phyloP scores from a whole-genome alignment of 2,888 invertebrate genomes.

The Ferdinandea cuprea region DNA sequence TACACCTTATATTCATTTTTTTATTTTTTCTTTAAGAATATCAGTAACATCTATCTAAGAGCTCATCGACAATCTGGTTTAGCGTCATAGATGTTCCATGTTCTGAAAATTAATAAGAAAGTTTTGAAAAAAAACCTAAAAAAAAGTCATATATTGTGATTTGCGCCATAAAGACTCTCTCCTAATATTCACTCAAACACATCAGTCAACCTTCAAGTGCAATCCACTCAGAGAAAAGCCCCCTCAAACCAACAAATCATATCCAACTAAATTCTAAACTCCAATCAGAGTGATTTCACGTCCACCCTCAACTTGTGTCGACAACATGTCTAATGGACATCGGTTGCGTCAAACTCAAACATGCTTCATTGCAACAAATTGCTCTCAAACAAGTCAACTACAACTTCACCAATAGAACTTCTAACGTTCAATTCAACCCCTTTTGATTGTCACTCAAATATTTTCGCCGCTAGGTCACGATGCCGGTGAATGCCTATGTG shows the following conservation, averaged over 20 bases:
- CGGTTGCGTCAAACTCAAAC: neutral
- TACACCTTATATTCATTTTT: too few relatives aligned
- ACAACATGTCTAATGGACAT: neutral
- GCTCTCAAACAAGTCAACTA: constrained; percentile 3
- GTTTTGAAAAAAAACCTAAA: too few relatives aligned
- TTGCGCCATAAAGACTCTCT: neutral
- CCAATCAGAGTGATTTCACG: too few relatives aligned
- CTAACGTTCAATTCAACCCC: constrained; percentile 29
- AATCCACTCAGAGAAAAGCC: neutral
- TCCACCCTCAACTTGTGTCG: neutral
- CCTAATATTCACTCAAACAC: neutral
- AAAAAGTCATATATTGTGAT: too few relatives aligned
- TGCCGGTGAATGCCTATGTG: constrained; percentile 51
- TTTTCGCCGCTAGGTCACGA: constrained; percentile 61
- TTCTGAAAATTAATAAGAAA: too few relatives aligned
- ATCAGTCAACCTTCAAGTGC: neutral
- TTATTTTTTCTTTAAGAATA: too few relatives aligned
- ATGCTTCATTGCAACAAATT: neutral
- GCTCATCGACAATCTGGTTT: too few relatives aligned
- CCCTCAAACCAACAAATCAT: neutral
- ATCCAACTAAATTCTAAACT: neutral
- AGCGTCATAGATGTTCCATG: too few relatives aligned
- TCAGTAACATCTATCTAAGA: too few relatives aligned
- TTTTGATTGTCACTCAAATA: constrained; percentile 17
- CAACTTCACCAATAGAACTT: constrained; percentile 13